A percentile compares a stretch with the other conserved stretches of the same genome.
Conservation (phyloP, 2,888 invertebrate genomes). For the Erebia aethiops region DNA sequence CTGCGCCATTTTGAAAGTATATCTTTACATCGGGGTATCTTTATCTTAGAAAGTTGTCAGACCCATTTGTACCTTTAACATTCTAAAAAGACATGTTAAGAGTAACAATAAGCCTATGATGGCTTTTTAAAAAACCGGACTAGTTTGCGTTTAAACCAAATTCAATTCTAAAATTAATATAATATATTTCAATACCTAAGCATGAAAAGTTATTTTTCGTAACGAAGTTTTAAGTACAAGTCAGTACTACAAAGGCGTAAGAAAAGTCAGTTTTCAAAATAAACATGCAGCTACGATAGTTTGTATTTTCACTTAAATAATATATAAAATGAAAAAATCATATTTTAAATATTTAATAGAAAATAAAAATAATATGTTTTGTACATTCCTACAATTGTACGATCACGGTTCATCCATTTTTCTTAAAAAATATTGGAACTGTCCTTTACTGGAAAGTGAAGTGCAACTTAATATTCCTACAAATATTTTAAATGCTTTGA, state of each 20-base stretch:
- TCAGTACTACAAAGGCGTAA: not conserved
- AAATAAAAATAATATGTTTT: constrained; percentile 6
- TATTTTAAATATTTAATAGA: not conserved
- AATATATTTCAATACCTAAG: not conserved
- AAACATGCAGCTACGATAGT: not conserved
- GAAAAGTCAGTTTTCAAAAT: not conserved
- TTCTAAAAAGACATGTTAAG: not conserved
- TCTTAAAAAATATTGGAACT: constrained; percentile 14
- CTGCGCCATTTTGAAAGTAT: not conserved
- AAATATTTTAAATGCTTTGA: constrained; percentile 58
- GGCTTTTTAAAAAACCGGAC: not conserved
- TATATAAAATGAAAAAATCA: constrained; percentile 5
- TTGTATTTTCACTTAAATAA: not conserved
- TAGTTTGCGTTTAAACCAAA: constrained; percentile 15
- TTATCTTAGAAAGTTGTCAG: not conserved
- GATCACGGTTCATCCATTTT: not conserved
- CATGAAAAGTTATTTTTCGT: constrained; percentile 10
- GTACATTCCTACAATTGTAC: constrained; percentile 12
- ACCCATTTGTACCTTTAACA: not conserved
- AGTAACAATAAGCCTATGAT: constrained; percentile 2
- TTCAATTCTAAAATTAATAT: not conserved
- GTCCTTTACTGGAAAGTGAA: constrained; percentile 27
- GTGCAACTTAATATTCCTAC: constrained; percentile 30
- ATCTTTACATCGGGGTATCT: not conserved
- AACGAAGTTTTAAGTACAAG: constrained; percentile 13